These are phyloP conservation scores for Leucania comma DNA, from an alignment of 2,888 invertebrate species.

Conservation along the genomic window DNA sequence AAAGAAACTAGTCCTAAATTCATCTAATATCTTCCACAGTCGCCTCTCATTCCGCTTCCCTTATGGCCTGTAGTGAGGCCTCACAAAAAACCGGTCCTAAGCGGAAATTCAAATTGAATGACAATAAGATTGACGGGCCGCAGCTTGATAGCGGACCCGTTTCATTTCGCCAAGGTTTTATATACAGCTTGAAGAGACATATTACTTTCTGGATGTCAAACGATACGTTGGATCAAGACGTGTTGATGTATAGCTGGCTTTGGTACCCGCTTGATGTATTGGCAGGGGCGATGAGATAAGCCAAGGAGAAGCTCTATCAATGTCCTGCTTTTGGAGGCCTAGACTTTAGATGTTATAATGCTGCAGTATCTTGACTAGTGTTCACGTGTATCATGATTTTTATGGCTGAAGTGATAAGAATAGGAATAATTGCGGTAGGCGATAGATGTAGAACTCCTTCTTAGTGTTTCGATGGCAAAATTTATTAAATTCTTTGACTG, in stretches of 20 bases:
- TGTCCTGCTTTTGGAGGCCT: slow-evolving; percentile 20
- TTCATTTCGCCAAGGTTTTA: slow-evolving; percentile 81
- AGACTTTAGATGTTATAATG: background rate
- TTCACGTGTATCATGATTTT: background rate
- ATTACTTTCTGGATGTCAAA: slow-evolving; percentile 78
- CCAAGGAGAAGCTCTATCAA: slow-evolving; percentile 30
- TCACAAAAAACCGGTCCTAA: slow-evolving; percentile 81
- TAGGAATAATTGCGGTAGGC: too few species aligned
- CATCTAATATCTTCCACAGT: too few species aligned
- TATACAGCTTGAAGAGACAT: slow-evolving; percentile 71
- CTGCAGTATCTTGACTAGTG: background rate
- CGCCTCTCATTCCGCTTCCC: slow-evolving; percentile 55
- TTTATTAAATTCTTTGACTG: too few species aligned
- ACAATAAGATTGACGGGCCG: slow-evolving; percentile 89
- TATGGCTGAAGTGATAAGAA: too few species aligned
- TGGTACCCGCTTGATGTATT: slow-evolving; percentile 54
- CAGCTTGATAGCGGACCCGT: slow-evolving; percentile 83
- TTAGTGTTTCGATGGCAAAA: too few species aligned
- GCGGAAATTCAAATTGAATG: slow-evolving; percentile 89
- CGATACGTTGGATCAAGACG: slow-evolving; percentile 61
- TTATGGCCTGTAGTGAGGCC: slow-evolving; percentile 67
- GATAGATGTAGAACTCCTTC: too few species aligned
- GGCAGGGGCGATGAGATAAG: slow-evolving; percentile 48
- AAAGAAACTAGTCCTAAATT: too few species aligned
- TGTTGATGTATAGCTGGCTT: slow-evolving; percentile 64